Conservation (phyloP, 1,140 invertebrate genomes). For the Asbolus verrucosus region DNA sequence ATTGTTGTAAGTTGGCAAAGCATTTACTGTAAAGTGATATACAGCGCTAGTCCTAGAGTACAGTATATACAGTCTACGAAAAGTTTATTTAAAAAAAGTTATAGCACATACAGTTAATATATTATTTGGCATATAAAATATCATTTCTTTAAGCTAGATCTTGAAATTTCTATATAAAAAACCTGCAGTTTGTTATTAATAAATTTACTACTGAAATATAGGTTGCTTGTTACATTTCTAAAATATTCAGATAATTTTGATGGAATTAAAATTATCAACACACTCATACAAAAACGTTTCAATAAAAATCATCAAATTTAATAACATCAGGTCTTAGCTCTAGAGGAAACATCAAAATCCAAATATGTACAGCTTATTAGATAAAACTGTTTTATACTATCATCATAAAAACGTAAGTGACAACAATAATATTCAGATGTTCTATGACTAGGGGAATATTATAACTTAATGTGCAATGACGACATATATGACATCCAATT, state of each 20-base stretch:
- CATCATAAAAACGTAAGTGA: constrained; percentile 12
- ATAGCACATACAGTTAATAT: constrained; percentile 46
- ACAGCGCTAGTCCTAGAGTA: constrained; percentile 34
- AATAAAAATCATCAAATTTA: constrained; percentile 28
- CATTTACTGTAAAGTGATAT: constrained; percentile 30
- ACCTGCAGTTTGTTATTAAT: constrained; percentile 32
- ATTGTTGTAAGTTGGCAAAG: constrained; percentile 22
- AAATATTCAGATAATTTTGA: constrained; percentile 1
- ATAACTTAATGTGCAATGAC: constrained; percentile 33
- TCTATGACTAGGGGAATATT: constrained; percentile 26
- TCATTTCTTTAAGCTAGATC: constrained; percentile 38
- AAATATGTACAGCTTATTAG: constrained; percentile 11
- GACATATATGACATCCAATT: no score
- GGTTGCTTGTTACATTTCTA: neutral
- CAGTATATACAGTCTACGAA: constrained; percentile 39
- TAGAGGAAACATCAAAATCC: constrained; percentile 29
- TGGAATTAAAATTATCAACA: constrained; percentile 3
- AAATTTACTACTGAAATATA: constrained; percentile 38
- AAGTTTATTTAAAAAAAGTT: constrained; percentile 36
- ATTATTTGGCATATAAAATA: constrained; percentile 46
- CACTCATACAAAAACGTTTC: constrained; percentile 10
- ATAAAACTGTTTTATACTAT: constrained; percentile 12
- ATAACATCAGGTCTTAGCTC: constrained; percentile 9
- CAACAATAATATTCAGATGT: constrained; percentile 26
- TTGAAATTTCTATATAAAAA: constrained; percentile 41